phyloP scores from a whole-genome alignment of 2,888 invertebrate species.

The Tolmerus cingulatus region DNA sequence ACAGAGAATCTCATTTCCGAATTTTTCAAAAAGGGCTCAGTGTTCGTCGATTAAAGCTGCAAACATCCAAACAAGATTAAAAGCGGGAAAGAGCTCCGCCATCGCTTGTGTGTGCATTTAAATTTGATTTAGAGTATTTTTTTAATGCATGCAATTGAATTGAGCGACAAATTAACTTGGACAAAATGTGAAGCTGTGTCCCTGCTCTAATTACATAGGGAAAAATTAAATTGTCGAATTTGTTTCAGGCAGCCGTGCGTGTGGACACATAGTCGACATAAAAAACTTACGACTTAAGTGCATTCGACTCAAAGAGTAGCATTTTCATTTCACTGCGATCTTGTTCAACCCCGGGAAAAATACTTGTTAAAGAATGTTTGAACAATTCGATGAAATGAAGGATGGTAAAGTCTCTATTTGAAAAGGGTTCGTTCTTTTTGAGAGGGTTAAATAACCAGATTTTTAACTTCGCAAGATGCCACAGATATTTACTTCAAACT shows the following conservation, averaged over 20 bases:
- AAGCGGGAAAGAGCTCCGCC: not conserved
- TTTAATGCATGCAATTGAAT: not conserved
- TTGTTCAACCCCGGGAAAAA: not conserved
- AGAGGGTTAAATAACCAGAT: not conserved
- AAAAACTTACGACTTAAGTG: not conserved
- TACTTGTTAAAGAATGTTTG: not conserved
- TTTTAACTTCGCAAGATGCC: not conserved
- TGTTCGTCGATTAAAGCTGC: not conserved
- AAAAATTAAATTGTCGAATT: not conserved
- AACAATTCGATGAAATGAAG: not conserved
- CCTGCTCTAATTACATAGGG: not conserved
- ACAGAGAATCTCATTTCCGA: not conserved
- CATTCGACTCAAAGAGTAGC: not conserved
- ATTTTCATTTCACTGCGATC: not conserved
- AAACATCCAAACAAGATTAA: not conserved
- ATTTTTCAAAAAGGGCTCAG: not conserved
- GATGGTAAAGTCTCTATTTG: not conserved
- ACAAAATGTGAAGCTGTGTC: not conserved
- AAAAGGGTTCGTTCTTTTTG: not conserved
- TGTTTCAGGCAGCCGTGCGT: not conserved
- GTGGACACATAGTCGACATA: not conserved
- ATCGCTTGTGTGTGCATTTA: not conserved
- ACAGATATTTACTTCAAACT: not conserved
- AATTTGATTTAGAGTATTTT: not conserved
- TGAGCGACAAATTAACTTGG: not conserved